Percentiles rank a stretch among this genome's conserved stretches.
Evolutionary conservation across 1,140 invertebrate genomes (phyloP).

Genomic region (Brachionus rubens): DNA sequence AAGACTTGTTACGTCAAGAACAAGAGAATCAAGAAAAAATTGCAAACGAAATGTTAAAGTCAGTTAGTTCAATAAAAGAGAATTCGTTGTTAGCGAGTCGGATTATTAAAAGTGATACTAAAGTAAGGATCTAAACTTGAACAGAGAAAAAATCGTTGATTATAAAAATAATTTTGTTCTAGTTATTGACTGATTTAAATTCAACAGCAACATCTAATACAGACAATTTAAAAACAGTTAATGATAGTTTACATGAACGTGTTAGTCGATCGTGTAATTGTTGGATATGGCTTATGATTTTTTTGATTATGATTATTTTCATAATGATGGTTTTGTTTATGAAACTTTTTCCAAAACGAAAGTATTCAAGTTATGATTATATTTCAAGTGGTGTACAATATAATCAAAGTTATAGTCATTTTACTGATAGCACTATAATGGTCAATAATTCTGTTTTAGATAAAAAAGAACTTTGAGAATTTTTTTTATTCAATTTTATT

Average conservation of each 20-base stretch:
- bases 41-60: conserved; percentile 32
- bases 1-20: neutral
- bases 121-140: too few relatives aligned
- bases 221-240: conserved; percentile 36
- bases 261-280: conserved; percentile 36
- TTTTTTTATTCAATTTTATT: too few relatives aligned
- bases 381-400: neutral
- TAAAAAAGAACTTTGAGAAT: neutral
- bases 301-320: conserved; percentile 10
- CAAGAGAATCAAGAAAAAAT: conserved; percentile 44
- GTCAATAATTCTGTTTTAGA: neutral
- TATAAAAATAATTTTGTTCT: too few relatives aligned
- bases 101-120: conserved; percentile 31
- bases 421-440: neutral
- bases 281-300: conserved; percentile 45
- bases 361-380: neutral
- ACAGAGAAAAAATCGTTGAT: neutral
- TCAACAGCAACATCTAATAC: neutral
- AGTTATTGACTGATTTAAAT: neutral
- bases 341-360: conserved; percentile 38
- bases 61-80: conserved; percentile 26
- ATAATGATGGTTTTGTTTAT: conserved; percentile 46
- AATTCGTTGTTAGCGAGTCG: conserved; percentile 18
- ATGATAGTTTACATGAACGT: conserved; percentile 11
- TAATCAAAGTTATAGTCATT: neutral